phyloP scores from a whole-genome alignment of 2,888 invertebrate genomes.

The Sinotaia quadrata region DNA sequence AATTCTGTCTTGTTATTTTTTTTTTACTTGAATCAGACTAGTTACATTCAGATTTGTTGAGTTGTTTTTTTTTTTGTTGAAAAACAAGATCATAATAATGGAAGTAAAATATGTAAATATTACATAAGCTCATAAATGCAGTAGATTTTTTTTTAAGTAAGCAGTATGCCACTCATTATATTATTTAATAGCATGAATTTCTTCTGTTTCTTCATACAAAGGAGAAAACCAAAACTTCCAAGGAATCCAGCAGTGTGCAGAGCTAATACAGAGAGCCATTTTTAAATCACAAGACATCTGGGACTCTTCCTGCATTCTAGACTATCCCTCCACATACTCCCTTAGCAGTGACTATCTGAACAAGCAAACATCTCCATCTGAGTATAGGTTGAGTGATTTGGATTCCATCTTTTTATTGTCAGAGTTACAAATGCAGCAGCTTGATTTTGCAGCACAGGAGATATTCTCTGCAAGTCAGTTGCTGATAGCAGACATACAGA shows the following conservation, averaged over 20 bases:
- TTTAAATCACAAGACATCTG: slow-evolving; percentile 43
- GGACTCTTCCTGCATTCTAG: slow-evolving; percentile 19
- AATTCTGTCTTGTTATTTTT: too few species aligned
- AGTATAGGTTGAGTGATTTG: neutral
- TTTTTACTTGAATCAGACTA: too few species aligned
- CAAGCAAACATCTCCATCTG: neutral
- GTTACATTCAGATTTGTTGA: too few species aligned
- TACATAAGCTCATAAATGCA: too few species aligned
- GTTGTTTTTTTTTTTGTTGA: too few species aligned
- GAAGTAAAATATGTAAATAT: too few species aligned
- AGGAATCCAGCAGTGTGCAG: slow-evolving; percentile 53
- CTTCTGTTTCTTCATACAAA: slow-evolving; percentile 26
- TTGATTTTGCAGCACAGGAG: slow-evolving; percentile 28
- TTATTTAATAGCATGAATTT: neutral
- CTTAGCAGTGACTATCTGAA: slow-evolving; percentile 1
- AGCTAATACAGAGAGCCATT: slow-evolving; percentile 53
- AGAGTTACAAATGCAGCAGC: slow-evolving; percentile 47
- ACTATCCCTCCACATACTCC: neutral
- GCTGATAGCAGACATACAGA: slow-evolving; percentile 13
- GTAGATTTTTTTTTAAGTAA: too few species aligned
- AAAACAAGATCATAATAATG: too few species aligned
- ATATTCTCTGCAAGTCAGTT: slow-evolving; percentile 9
- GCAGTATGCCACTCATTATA: too few species aligned
- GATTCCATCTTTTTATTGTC: slow-evolving; percentile 49
- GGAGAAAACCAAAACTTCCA: slow-evolving; percentile 47